phyloP scores from a whole-genome alignment of 37 sponge, comb jelly and placozoan genomes.

The Hexactinellida sp. region DNA sequence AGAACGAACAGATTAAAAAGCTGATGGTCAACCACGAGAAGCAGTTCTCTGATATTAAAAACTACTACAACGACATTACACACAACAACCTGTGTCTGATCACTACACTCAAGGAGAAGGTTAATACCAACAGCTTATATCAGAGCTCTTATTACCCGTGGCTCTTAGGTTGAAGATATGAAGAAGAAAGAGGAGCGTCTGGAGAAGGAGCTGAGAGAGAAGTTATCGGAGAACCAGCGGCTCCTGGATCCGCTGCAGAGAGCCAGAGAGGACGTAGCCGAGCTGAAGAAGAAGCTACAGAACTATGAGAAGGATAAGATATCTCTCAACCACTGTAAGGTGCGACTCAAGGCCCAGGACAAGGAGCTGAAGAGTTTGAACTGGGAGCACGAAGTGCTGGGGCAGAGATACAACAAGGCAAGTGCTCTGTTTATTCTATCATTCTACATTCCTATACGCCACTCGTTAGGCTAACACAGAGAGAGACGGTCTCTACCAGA shows the following conservation, averaged over 20 bases:
- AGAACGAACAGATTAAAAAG: constrained; percentile 91
- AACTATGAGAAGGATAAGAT: constrained; percentile 92
- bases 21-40: constrained; percentile 98
- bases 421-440: neutral
- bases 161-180: constrained; percentile 70
- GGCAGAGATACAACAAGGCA: constrained; percentile 86
- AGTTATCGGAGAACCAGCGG: constrained; percentile 76
- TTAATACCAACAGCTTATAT: neutral
- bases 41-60: constrained; percentile 98
- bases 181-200: constrained; percentile 87
- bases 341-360: constrained; percentile 79
- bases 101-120: constrained; percentile 83
- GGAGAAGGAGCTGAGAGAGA: constrained; percentile 85
- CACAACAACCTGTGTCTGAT: constrained; percentile 97
- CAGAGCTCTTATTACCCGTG: neutral
- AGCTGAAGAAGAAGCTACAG: constrained; percentile 70
- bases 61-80: constrained; percentile 99
- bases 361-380: constrained; percentile 76
- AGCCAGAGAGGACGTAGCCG: constrained; percentile 76
- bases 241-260: constrained; percentile 82
- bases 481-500: constrained; percentile 80
- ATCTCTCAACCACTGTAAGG: constrained; percentile 88
- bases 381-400: constrained; percentile 97
- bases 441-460: neutral
- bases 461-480: constrained; percentile 84